Percentiles rank a stretch among this genome's conserved stretches.
Conservation (phyloP, 2,797 vertebrate species). For the Malurus leucopterus region DNA sequence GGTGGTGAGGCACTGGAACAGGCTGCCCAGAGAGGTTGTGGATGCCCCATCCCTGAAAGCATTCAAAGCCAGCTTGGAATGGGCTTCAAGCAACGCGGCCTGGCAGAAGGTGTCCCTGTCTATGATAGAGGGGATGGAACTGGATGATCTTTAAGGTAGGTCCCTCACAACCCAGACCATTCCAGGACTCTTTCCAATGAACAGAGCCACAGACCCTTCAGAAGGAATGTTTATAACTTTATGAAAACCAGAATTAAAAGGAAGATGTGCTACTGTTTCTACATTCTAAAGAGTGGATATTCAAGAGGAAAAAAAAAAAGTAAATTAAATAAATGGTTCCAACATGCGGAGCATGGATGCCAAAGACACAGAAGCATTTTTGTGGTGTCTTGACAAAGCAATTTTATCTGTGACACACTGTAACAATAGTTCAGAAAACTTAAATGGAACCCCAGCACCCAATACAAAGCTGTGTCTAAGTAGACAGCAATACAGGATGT, state of each 20-base stretch:
- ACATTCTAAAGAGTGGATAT: background rate
- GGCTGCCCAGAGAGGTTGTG: background rate
- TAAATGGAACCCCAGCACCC: background rate
- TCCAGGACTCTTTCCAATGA: background rate
- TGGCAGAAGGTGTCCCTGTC: background rate
- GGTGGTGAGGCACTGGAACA: background rate
- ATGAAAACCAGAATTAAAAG: background rate
- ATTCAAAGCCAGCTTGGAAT: background rate
- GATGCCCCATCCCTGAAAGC: background rate
- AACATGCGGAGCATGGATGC: background rate
- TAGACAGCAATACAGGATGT: background rate
- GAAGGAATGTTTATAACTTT: background rate
- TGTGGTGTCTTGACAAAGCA: constrained; percentile 7
- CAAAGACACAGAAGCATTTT: constrained; percentile 35
- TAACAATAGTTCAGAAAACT: background rate
- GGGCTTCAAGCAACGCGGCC: background rate
- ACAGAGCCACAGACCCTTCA: background rate
- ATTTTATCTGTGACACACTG: background rate
- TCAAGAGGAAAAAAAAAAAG: background rate
- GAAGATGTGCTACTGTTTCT: constrained; percentile 11
- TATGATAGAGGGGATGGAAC: background rate
- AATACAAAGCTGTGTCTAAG: background rate
- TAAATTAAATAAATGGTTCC: constrained; percentile 1
- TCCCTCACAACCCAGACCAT: background rate
- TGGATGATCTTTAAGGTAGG: background rate